Percentiles rank a stretch among this genome's conserved stretches.
These are phyloP conservation scores for Heliconius nattereri DNA, from an alignment of 1,140 invertebrate species.

Conservation along the genomic window DNA sequence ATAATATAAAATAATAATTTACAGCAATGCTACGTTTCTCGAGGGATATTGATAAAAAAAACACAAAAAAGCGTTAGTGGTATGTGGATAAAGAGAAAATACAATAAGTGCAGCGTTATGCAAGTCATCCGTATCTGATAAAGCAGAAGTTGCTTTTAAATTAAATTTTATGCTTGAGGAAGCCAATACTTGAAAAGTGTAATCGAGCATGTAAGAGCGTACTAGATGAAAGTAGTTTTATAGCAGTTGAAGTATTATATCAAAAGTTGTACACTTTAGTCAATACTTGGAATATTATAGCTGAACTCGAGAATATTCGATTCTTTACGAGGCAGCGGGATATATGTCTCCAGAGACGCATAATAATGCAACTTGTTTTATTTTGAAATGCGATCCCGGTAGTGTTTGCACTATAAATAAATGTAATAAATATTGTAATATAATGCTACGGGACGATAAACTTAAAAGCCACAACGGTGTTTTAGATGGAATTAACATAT, in stretches of 20 bases:
- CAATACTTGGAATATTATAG: slow-evolving; percentile 9
- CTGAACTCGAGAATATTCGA: slow-evolving; percentile 4
- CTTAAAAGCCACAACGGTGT: background rate
- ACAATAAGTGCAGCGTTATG: background rate
- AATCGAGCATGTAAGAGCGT: background rate
- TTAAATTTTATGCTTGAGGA: slow-evolving; percentile 11
- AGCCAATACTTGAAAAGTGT: slow-evolving; percentile 12
- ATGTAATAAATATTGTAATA: slow-evolving; percentile 2
- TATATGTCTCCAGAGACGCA: slow-evolving; percentile 8
- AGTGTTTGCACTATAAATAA: slow-evolving; percentile 17
- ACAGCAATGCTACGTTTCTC: background rate
- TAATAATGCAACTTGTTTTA: slow-evolving; percentile 24
- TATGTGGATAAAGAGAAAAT: background rate
- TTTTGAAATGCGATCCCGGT: slow-evolving; percentile 25
- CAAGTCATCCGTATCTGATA: background rate
- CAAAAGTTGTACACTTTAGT: slow-evolving; percentile 10
- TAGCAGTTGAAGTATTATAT: slow-evolving; percentile 12
- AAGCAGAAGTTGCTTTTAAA: slow-evolving; percentile 5
- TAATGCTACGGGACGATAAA: background rate
- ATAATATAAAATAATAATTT: background rate
- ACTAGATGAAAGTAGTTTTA: slow-evolving; percentile 12
- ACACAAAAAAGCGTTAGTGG: background rate
- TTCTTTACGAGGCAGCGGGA: slow-evolving; percentile 13
- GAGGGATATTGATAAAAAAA: background rate
- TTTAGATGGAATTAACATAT: background rate